Evolutionary conservation across 2,888 invertebrate genomes (phyloP).

Genomic region (Tridacna gigas): DNA sequence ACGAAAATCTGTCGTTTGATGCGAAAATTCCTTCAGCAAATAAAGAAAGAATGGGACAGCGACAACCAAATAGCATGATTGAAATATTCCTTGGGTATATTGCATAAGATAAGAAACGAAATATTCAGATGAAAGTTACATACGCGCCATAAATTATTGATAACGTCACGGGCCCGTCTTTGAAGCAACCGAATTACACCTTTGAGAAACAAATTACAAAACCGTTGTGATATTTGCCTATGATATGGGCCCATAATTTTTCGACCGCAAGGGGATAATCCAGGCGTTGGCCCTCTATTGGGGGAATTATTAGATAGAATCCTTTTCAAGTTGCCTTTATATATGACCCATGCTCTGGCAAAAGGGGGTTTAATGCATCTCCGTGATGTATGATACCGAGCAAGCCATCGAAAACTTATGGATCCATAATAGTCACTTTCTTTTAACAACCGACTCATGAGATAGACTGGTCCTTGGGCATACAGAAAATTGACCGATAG

Average conservation of each 20-base stretch:
- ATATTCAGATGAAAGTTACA: constrained; percentile 40
- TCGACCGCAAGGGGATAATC: constrained; percentile 6
- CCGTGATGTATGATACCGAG: too few species aligned
- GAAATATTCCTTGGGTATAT: constrained; percentile 62
- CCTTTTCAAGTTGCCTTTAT: too few species aligned
- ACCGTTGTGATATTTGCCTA: constrained; percentile 41
- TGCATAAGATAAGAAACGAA: constrained; percentile 58
- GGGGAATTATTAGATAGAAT: too few species aligned
- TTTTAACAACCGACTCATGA: too few species aligned
- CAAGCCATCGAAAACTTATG: too few species aligned
- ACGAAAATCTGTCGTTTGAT: constrained; percentile 8
- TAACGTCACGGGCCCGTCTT: constrained; percentile 30
- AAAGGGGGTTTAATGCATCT: too few species aligned
- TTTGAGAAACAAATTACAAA: constrained; percentile 41
- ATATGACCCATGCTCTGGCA: too few species aligned
- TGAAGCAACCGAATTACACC: constrained; percentile 38
- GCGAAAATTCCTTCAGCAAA: constrained; percentile 9
- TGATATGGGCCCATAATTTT: constrained; percentile 17
- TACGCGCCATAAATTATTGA: constrained; percentile 52
- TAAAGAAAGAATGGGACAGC: background rate
- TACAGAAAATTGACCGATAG: too few species aligned
- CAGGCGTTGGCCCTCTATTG: background rate
- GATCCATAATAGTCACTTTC: too few species aligned
- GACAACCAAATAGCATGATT: constrained; percentile 47
- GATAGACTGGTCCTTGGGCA: too few species aligned